These are phyloP conservation scores for Trissolcus japonicus DNA, from an alignment of 2,888 invertebrate species.

Conservation along the genomic window DNA sequence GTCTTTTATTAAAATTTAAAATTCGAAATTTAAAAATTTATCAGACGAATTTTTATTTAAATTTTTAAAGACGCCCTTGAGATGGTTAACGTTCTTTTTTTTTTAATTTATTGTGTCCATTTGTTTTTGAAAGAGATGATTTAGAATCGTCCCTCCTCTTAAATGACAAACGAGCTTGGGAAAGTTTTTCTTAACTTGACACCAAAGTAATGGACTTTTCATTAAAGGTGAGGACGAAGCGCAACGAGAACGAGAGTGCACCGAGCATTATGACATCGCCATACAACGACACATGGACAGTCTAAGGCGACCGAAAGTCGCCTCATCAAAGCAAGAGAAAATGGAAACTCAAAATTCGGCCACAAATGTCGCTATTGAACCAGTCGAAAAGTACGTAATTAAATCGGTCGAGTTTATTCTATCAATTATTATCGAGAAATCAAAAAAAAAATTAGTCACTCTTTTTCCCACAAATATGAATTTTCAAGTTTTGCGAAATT, in stretches of 20 bases:
- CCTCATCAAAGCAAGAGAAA: constrained; percentile 34
- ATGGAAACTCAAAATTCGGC: constrained; percentile 17
- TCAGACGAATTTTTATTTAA: too few relatives aligned
- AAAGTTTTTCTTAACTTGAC: background rate
- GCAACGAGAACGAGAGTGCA: constrained; percentile 75
- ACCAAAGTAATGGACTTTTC: constrained; percentile 17
- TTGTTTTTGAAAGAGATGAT: too few relatives aligned
- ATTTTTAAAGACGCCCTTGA: too few relatives aligned
- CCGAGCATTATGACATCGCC: constrained; percentile 72
- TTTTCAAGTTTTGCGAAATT: background rate
- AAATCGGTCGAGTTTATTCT: too few relatives aligned
- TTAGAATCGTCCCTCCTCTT: too few relatives aligned
- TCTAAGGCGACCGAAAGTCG: constrained; percentile 66
- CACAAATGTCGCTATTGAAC: constrained; percentile 46
- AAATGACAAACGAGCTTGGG: constrained; percentile 8
- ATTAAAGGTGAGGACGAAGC: constrained; percentile 59
- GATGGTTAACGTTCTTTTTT: too few relatives aligned
- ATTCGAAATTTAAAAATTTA: too few relatives aligned
- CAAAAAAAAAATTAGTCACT: too few relatives aligned
- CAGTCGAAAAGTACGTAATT: constrained; percentile 42
- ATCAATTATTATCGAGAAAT: too few relatives aligned
- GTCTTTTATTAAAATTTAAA: too few relatives aligned
- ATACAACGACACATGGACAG: constrained; percentile 79
- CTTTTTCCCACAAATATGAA: background rate
- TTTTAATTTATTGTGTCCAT: too few relatives aligned